phyloP scores from a whole-genome alignment of 2,888 invertebrate genomes.

The Nomada fucata region DNA sequence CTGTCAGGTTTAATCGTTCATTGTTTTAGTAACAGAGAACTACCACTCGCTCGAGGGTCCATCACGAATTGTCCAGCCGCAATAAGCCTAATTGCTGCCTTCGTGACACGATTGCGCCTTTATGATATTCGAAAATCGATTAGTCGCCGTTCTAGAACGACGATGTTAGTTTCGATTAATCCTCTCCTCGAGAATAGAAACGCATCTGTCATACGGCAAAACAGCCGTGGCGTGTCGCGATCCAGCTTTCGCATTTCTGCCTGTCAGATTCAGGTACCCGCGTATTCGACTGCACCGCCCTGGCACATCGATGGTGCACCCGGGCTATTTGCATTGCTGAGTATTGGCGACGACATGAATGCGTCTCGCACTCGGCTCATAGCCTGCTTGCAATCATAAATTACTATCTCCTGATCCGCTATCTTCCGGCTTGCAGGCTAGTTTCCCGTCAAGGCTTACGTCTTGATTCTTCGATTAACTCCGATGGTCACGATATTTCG shows the following conservation, averaged over 20 bases:
- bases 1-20: background rate
- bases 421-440: constrained; percentile 42
- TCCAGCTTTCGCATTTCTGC: constrained; percentile 44
- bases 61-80: constrained; percentile 2
- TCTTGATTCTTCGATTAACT: background rate
- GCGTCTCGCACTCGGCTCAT: constrained; percentile 47
- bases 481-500: background rate
- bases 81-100: background rate
- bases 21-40: background rate
- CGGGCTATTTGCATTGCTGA: constrained; percentile 65
- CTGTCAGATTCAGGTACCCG: constrained; percentile 54
- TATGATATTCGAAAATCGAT: background rate
- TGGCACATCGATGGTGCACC: constrained; percentile 33
- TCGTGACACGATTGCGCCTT: constrained; percentile 2
- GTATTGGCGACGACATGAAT: constrained; percentile 50
- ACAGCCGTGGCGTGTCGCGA: constrained; percentile 28
- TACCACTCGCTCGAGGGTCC: background rate
- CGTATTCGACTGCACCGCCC: constrained; percentile 44
- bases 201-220: constrained; percentile 39
- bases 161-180: constrained; percentile 19
- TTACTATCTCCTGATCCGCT: constrained; percentile 49
- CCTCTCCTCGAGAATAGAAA: background rate
- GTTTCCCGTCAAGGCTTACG: background rate
- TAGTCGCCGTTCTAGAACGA: background rate
- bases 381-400: constrained; percentile 51